Evolutionary conservation across 2,113 vertebrate genomes (phyloP).

Genomic region (Daubentonia madagascariensis): DNA sequence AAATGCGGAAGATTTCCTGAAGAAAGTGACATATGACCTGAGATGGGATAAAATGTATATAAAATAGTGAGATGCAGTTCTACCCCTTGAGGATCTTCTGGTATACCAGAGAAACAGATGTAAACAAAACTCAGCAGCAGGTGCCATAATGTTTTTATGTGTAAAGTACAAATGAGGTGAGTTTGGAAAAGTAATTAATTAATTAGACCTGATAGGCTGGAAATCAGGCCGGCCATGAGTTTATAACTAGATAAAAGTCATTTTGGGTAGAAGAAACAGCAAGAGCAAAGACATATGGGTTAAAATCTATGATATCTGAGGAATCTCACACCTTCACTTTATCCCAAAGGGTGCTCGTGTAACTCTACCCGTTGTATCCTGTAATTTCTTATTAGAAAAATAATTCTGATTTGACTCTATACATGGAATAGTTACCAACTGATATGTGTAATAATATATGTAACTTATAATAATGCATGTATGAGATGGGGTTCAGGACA

Average conservation of each 20-base stretch:
- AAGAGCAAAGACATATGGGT: not conserved
- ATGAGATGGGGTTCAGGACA: not conserved
- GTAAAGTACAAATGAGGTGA: not conserved
- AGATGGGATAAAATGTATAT: not conserved
- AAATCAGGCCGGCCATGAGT: not conserved
- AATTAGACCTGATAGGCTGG: not conserved
- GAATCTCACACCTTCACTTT: not conserved
- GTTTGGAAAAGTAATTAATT: not conserved
- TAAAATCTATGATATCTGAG: not conserved
- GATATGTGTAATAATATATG: not conserved
- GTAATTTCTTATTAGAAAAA: not conserved
- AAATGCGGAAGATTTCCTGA: not conserved
- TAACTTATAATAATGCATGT: not conserved
- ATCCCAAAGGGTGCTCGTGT: too few relatives aligned
- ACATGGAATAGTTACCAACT: not conserved
- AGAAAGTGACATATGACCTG: not conserved
- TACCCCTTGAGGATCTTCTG: not conserved
- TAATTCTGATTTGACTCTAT: not conserved
- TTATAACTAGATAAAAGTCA: not conserved
- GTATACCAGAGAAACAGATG: not conserved
- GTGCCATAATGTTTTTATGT: not conserved
- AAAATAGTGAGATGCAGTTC: not conserved
- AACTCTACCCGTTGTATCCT: not conserved
- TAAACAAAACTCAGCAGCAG: not conserved
- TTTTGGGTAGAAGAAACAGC: not conserved